Conservation (phyloP, 2,113 vertebrate species). For the Gambusia affinis region DNA sequence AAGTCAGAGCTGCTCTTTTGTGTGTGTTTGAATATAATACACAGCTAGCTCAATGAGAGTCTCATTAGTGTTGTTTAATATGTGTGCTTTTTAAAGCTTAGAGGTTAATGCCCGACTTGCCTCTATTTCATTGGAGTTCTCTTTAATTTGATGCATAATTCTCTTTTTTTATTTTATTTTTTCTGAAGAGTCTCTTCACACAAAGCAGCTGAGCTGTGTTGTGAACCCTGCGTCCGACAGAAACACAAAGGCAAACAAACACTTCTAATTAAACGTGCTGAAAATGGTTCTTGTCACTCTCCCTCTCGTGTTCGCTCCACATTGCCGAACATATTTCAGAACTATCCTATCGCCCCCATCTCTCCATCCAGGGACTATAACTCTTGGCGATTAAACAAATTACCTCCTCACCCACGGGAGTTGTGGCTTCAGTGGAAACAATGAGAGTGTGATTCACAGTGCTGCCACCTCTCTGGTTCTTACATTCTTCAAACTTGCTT, state of each 20-base stretch:
- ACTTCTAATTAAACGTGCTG: conserved; percentile 65
- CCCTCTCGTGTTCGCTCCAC: conserved; percentile 11
- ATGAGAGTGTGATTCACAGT: conserved; percentile 63
- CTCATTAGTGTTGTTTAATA: conserved; percentile 82
- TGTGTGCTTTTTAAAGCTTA: conserved; percentile 80
- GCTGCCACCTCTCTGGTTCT: conserved; percentile 49
- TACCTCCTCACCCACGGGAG: conserved; percentile 64
- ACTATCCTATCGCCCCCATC: conserved; percentile 49
- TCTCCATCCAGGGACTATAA: conserved; percentile 62
- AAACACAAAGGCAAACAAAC: conserved; percentile 57
- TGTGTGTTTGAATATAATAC: conserved; percentile 71
- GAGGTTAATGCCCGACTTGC: conserved; percentile 79
- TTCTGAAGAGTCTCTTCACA: conserved; percentile 61
- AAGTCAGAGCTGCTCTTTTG: conserved; percentile 62
- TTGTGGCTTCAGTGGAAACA: conserved; percentile 65
- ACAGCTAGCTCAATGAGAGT: conserved; percentile 70
- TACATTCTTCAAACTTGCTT: conserved; percentile 60
- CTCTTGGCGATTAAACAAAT: conserved; percentile 75
- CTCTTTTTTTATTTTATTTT: conserved; percentile 37
- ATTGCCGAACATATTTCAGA: conserved; percentile 44
- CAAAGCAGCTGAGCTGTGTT: conserved; percentile 50
- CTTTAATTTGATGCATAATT: conserved; percentile 79
- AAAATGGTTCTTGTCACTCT: conserved; percentile 46
- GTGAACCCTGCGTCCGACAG: conserved; percentile 63
- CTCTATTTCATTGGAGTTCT: conserved; percentile 72